These are phyloP conservation scores for Indicator indicator DNA, from an alignment of 2,113 vertebrate species.

Conservation along the genomic window DNA sequence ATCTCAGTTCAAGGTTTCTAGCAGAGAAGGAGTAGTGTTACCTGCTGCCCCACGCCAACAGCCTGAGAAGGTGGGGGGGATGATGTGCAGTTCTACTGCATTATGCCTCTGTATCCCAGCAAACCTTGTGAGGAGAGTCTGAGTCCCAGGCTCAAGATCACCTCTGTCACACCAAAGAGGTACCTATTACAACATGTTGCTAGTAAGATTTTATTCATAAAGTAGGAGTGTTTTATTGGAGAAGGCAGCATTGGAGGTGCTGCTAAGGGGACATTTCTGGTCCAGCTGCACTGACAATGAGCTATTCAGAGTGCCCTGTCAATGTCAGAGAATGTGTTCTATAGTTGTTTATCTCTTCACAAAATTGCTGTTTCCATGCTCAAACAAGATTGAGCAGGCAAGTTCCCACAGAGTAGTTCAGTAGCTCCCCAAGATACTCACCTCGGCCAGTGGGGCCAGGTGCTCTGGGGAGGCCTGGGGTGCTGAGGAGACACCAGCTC, in stretches of 20 bases:
- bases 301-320: background rate
- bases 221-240: background rate
- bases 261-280: background rate
- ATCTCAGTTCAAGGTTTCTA: background rate
- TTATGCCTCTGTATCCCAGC: background rate
- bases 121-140: background rate
- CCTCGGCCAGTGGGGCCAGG: fast-evolving
- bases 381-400: background rate
- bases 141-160: background rate
- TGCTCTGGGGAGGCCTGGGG: fast-evolving
- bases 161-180: background rate
- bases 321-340: background rate
- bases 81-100: background rate
- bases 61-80: background rate
- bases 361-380: background rate
- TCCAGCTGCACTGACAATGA: background rate
- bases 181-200: background rate
- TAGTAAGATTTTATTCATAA: constrained; percentile 23
- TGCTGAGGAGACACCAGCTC: background rate
- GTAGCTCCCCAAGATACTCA: fast-evolving
- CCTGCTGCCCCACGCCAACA: background rate
- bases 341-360: constrained; percentile 33
- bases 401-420: background rate
- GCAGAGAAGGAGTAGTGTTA: background rate
- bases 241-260: background rate